Evolutionary conservation across 2,113 vertebrate species (phyloP), one percentile per base, ranked within the genome.

Genomic region (Coregonus clupeaformis): DNA sequence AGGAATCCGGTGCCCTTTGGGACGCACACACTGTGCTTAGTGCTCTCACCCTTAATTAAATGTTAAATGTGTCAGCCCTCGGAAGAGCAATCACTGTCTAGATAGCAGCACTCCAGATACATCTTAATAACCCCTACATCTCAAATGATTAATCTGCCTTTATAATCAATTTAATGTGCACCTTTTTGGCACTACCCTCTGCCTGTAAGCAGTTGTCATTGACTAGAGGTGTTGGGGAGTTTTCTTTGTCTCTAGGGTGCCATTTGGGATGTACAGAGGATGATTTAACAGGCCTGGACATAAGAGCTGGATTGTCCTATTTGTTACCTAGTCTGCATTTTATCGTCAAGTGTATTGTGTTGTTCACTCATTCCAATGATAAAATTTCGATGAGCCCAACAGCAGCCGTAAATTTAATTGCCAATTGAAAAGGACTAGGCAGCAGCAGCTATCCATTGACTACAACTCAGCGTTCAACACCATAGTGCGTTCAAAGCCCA

Each of bases 321-420:
- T 36, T 36, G 29, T 72, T 36, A 3, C 13, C 27, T 6, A 32
- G 29, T 64, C 14, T 24, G 22, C 42, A 42, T 20, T 36, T 30
- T 49, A 64, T 73, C 12, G 12, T 57, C 22, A 3, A 18, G 47
- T 42, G 3, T 25, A 13, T 9, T 20, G 14, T 27, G 60, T 25
- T 67, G 30, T 36, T 65, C 25, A 5, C 14, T 65, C 27, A 65
- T 25, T 20, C 16, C 29, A 3, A 12, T 22, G 4, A 67, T 67
- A 18, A 36, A 36, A 36, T 67, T 36, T 14, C 27, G 16, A 67
- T 67, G 65, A 36, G 30, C 30, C 14, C 65, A 32, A 25, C 64
- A 67, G 64, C 64, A 67, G 29, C 29, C 64, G 22, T 67, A 32
- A 67, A 67, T 1, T n/a, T 67, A n/a, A n/a, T n/a, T 36, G 29